These are phyloP conservation scores for Drosophila suboccidentalis DNA, from an alignment of 2,888 invertebrate species.

Conservation along the genomic window DNA sequence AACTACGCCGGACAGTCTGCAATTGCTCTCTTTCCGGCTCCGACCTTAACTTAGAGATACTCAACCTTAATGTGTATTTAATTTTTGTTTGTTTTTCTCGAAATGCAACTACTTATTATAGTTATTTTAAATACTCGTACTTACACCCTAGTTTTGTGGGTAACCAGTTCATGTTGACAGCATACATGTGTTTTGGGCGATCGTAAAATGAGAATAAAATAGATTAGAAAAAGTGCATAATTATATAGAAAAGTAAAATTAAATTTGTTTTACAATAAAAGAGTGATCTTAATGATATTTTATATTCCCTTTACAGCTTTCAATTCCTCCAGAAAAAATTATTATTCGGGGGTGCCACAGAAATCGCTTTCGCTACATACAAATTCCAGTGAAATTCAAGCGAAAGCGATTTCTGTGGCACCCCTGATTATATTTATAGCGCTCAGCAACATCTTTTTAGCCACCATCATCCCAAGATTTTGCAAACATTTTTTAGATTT, in stretches of 20 bases:
- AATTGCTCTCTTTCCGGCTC: slow-evolving; percentile 47
- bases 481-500: not conserved
- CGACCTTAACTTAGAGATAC: not conserved
- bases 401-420: too few relatives aligned
- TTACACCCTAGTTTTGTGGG: slow-evolving; percentile 62
- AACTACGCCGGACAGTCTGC: slow-evolving; percentile 30
- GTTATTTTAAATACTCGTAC: slow-evolving; percentile 54
- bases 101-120: slow-evolving; percentile 25
- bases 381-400: too few relatives aligned
- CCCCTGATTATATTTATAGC: too few relatives aligned
- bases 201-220: slow-evolving; percentile 6
- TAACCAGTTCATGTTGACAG: slow-evolving; percentile 18
- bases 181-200: not conserved
- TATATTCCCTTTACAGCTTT: not conserved
- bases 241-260: not conserved
- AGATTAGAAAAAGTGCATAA: slow-evolving; percentile 2
- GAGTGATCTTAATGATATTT: not conserved
- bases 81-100: slow-evolving; percentile 66
- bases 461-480: not conserved
- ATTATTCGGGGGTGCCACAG: too few relatives aligned
- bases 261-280: not conserved
- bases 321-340: not conserved
- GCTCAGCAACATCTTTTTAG: too few relatives aligned
- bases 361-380: too few relatives aligned
- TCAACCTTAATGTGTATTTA: slow-evolving; percentile 61